Base-by-base conservation (phyloP, 1,140 invertebrate species). In the Callitettix versicolor region DNA sequence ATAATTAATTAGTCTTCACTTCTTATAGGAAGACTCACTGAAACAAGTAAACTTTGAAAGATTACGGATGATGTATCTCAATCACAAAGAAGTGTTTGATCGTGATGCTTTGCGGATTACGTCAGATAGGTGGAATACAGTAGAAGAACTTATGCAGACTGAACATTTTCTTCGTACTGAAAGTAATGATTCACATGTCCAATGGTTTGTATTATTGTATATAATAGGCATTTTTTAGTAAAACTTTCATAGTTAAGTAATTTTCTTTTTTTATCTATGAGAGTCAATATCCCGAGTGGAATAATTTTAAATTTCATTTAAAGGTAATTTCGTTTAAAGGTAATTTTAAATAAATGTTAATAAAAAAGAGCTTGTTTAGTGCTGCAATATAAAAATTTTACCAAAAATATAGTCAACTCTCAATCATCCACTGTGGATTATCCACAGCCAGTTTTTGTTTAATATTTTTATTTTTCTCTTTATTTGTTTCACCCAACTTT, bases 1-100 rank as follows among this genome's bases (percentile, higher is more conserved):
- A n/a, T n/a, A n/a, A n/a, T n/a, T n/a, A n/a, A n/a, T n/a, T n/a
- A n/a, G 26, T 30, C 9, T 30, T 30, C 9, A 30, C 34, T 24
- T 53, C 38, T 56, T 38, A 14, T 40, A 64, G 63, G 64, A 65
- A 36, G 56, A 59, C 18, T 26, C 56, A 44, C 20, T 60, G 26
- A 54, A 57, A n/a, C 43, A 53, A 55, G 47, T 61, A 17, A 49
- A 18, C 18, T 38, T 53, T 48, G 24, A 33, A 52, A 47, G 30
- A 12, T 40, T 63, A 26, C 33, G 38, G 11, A 4, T 42, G n/a
- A 40, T 57, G 17, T 60, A 58, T 57, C 20, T 14, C 7, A 41
- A 34, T 12, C 47, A 60, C 6, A 53, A 55, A 46, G 58, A 56
- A 44, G 38, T 64, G 14, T 61, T 58, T 52, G 54, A 62, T 44